Percentiles rank a stretch among this genome's conserved stretches.
Conservation (phyloP, 2,888 invertebrate species). For the Sinelater perroti region DNA sequence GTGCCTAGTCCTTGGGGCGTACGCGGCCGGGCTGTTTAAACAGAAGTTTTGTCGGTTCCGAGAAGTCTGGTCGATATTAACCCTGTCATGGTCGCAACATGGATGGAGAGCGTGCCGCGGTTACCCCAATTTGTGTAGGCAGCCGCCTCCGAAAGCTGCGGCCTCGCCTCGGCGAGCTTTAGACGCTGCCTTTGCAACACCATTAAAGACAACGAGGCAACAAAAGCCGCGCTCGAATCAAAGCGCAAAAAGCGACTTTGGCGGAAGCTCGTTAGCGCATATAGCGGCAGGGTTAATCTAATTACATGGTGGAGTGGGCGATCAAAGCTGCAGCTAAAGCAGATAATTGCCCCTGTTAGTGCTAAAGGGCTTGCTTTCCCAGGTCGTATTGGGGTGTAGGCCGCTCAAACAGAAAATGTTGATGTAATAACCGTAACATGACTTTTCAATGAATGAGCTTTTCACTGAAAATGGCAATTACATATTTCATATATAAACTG, state of each 20-base stretch:
- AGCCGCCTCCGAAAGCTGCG: too few relatives aligned
- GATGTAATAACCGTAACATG: too few relatives aligned
- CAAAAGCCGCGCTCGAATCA: background rate
- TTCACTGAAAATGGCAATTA: too few relatives aligned
- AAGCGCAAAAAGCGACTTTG: slow-evolving; percentile 4
- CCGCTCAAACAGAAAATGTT: too few relatives aligned
- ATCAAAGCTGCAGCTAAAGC: slow-evolving; percentile 39
- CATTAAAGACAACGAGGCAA: too few relatives aligned
- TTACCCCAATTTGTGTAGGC: too few relatives aligned
- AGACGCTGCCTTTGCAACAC: too few relatives aligned
- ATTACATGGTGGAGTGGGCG: slow-evolving; percentile 43
- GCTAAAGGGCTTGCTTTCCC: too few relatives aligned
- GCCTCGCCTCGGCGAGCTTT: too few relatives aligned
- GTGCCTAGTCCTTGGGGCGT: slow-evolving; percentile 16
- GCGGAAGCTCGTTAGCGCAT: slow-evolving; percentile 36
- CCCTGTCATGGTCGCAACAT: slow-evolving; percentile 21
- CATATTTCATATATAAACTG: too few relatives aligned
- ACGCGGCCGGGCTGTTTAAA: slow-evolving; percentile 23
- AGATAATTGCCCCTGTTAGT: slow-evolving; percentile 33
- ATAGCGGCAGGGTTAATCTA: slow-evolving; percentile 44
- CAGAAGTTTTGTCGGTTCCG: slow-evolving; percentile 27
- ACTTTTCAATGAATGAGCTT: too few relatives aligned
- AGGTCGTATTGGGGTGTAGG: too few relatives aligned
- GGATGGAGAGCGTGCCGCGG: slow-evolving; percentile 17
- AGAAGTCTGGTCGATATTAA: slow-evolving; percentile 33